These are phyloP conservation scores for Cyrtonyx montezumae DNA, from an alignment of 2,113 vertebrate genomes.

Conservation along the genomic window DNA sequence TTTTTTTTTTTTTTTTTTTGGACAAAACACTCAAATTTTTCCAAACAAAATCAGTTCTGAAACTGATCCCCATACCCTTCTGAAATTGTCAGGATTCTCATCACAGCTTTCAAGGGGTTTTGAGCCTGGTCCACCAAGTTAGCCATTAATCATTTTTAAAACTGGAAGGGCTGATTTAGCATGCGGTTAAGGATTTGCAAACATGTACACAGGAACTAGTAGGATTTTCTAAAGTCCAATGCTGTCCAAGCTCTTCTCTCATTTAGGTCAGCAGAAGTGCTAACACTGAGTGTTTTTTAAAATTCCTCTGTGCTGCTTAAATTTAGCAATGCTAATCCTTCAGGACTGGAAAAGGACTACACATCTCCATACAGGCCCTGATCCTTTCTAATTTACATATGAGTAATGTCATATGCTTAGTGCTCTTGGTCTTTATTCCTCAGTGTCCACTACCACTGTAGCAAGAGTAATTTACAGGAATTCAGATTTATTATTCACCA, in stretches of 20 bases:
- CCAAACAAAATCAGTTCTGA: neutral
- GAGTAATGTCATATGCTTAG: neutral
- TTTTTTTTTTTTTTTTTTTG: no score
- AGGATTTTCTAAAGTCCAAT: neutral
- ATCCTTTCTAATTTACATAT: neutral
- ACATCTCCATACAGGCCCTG: neutral
- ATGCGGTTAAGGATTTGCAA: neutral
- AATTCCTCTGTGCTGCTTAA: neutral
- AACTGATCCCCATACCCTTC: neutral
- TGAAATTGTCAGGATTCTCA: conserved; percentile 5
- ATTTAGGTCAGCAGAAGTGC: neutral
- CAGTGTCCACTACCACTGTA: neutral
- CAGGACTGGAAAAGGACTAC: neutral
- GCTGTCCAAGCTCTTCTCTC: neutral
- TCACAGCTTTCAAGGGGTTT: neutral
- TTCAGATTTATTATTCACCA: neutral
- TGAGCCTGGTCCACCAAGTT: neutral
- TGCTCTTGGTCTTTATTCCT: neutral
- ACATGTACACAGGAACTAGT: neutral
- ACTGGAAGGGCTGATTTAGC: neutral
- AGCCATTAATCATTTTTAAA: neutral
- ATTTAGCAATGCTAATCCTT: neutral
- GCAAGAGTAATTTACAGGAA: neutral
- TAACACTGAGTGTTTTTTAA: neutral
- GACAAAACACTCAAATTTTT: neutral